Percentiles rank a stretch among this genome's conserved stretches.
Evolutionary conservation across 2,888 invertebrate species (phyloP).

Genomic region (Eugnorisma glareosa): DNA sequence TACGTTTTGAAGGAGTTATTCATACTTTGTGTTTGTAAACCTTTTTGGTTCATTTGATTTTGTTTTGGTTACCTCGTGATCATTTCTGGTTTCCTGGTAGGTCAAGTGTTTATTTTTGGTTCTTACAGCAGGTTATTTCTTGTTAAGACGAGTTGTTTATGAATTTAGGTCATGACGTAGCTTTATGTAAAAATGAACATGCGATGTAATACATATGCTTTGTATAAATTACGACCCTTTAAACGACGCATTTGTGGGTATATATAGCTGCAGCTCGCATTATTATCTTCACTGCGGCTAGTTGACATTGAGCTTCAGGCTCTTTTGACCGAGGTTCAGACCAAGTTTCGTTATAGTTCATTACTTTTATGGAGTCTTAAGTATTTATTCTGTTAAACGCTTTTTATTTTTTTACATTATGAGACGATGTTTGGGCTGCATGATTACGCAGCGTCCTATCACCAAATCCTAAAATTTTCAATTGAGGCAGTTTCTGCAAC

Average conservation of each 20-base stretch:
- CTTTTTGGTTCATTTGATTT: conserved; percentile 45
- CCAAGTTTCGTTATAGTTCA: too few species aligned
- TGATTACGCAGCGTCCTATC: neutral
- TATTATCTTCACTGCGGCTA: neutral
- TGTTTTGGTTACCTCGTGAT: conserved; percentile 18
- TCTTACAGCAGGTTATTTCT: neutral
- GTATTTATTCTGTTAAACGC: neutral
- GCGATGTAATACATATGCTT: neutral
- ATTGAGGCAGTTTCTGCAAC: neutral
- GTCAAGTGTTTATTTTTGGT: neutral
- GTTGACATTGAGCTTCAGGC: neutral
- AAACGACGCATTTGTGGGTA: neutral
- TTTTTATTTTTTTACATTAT: neutral
- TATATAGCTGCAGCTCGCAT: neutral
- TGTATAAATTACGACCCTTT: neutral
- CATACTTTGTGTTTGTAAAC: conserved; percentile 46
- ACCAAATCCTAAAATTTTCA: neutral
- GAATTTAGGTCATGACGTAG: neutral
- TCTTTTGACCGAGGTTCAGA: neutral
- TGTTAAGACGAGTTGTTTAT: neutral
- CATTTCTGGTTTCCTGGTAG: conserved; percentile 40
- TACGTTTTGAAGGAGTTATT: conserved; percentile 34
- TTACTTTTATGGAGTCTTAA: neutral
- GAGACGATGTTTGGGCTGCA: neutral
- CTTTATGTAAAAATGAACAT: neutral